phyloP scores from a whole-genome alignment of 2,113 vertebrate species.

The Seriola aureovittata region DNA sequence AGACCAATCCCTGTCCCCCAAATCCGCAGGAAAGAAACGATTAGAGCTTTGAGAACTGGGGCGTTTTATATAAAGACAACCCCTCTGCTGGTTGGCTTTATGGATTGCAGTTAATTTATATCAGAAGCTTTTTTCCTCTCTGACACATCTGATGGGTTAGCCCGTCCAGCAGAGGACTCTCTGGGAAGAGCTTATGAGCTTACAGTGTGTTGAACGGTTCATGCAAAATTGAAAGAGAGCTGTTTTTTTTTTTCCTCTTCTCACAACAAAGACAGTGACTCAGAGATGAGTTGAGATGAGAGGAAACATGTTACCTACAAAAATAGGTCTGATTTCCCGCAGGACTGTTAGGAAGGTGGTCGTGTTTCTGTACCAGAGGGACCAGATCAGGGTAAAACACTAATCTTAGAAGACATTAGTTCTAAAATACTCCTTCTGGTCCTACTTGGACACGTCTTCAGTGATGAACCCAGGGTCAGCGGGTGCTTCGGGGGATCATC shows the following conservation, averaged over 20 bases:
- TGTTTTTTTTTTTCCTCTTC: conserved; percentile 22
- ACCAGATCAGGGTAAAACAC: neutral
- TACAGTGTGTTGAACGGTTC: conserved; percentile 20
- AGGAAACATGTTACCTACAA: conserved; percentile 21
- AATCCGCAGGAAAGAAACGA: conserved; percentile 33
- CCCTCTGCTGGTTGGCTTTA: conserved; percentile 27
- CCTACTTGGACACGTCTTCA: no score
- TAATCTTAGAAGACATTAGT: conserved; percentile 9
- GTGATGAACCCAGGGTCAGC: no score
- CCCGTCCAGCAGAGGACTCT: conserved; percentile 26
- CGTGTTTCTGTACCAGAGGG: neutral
- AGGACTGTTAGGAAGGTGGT: neutral
- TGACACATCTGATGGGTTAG: conserved; percentile 27
- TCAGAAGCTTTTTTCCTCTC: conserved; percentile 17
- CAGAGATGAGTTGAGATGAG: conserved; percentile 2
- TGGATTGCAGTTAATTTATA: conserved; percentile 46
- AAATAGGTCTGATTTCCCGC: conserved; percentile 31
- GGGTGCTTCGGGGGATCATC: no score
- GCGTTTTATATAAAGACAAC: conserved; percentile 24
- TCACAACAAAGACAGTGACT: conserved; percentile 32
- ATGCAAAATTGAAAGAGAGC: conserved; percentile 35
- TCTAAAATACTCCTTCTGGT: no score
- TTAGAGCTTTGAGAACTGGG: conserved; percentile 36
- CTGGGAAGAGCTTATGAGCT: conserved; percentile 55
- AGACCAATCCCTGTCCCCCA: conserved; percentile 19